Base-by-base conservation (phyloP, 2,797 vertebrate species). In the Lophius americanus region DNA sequence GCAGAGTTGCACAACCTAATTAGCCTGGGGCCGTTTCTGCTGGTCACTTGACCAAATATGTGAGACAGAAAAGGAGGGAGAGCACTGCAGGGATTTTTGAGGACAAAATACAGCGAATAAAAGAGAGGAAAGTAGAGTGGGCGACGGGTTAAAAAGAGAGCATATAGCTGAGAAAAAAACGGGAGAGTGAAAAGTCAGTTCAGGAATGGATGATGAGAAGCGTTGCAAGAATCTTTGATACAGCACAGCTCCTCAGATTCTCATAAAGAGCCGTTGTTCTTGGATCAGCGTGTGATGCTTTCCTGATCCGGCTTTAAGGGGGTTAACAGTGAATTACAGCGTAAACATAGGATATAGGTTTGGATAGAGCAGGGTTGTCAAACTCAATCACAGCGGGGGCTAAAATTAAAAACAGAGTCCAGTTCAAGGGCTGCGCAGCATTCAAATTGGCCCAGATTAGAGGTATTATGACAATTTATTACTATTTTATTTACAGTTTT, bases 11-110 rank as follows among this genome's bases (percentile, higher is more conserved):
- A 73, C 73, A 85, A 84, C 81, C 73, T 69, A 66, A 75, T 86
- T 6, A 74, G 71, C 70, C 62, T 53, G 14, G 4, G 62, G 70
- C 58, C 54, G 42, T 48, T 63, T 68, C 33, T 46, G 58, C 63
- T 32, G 60, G 73, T 90, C 88, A 87, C 78, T 81, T 88, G 86
- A 90, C 79, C 61, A 32, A 55, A 64, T 72, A 46, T 54, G 46
- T 65, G 68, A 60, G 69, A 59, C 9, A 49, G 60, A 44, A 37
- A 42, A 11, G 50, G 54, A 55, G 14, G 43, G 42, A 8, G 48
- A 35, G 56, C 3, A 23, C 14, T 3, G 36, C 39, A 49, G 51
- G 68, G 23, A 39, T 11, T 68, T 68, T 32, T 57, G 11, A 56
- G 39, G 44, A 3, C 37, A 52, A 23, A 23, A 23, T 23, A 23